phyloP scores from a whole-genome alignment of 2,113 vertebrate genomes.

The Scophthalmus maximus region DNA sequence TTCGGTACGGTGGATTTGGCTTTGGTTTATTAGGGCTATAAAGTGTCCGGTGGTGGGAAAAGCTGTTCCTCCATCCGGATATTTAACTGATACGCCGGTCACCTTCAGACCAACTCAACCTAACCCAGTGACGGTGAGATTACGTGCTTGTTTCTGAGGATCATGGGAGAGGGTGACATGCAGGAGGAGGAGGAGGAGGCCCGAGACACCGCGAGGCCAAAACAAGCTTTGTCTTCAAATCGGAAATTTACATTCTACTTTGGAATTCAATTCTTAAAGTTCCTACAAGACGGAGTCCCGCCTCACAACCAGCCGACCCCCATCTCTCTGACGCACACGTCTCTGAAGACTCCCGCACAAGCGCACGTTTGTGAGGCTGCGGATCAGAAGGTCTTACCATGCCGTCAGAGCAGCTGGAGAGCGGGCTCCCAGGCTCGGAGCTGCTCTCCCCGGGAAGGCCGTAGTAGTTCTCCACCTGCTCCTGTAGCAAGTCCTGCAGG shows the following conservation, averaged over 20 bases:
- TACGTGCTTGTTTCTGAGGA: slow-evolving; percentile 17
- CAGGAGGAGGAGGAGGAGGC: too few species aligned
- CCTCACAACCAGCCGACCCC: background rate
- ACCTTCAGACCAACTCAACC: slow-evolving; percentile 27
- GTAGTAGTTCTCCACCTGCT: slow-evolving; percentile 95
- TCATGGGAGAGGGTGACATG: slow-evolving; percentile 8
- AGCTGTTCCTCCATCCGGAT: slow-evolving; percentile 60
- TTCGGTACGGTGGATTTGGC: slow-evolving; percentile 77
- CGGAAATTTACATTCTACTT: background rate
- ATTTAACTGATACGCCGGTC: slow-evolving; percentile 31
- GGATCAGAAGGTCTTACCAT: slow-evolving; percentile 84
- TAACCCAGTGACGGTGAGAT: background rate
- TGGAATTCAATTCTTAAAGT: background rate
- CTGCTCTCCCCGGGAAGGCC: slow-evolving; percentile 86
- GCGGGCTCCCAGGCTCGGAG: slow-evolving; percentile 92
- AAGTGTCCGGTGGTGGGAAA: slow-evolving; percentile 76
- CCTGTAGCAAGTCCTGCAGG: slow-evolving; percentile 92
- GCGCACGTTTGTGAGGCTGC: slow-evolving; percentile 23
- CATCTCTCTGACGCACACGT: background rate
- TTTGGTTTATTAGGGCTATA: slow-evolving; percentile 76
- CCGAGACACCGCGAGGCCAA: too few species aligned
- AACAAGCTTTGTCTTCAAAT: too few species aligned
- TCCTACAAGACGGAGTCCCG: background rate
- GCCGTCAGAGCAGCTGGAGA: slow-evolving; percentile 93
- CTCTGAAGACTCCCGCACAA: background rate